Conservation (phyloP, 1,140 invertebrate species). For the Aporrectodea caliginosa region DNA sequence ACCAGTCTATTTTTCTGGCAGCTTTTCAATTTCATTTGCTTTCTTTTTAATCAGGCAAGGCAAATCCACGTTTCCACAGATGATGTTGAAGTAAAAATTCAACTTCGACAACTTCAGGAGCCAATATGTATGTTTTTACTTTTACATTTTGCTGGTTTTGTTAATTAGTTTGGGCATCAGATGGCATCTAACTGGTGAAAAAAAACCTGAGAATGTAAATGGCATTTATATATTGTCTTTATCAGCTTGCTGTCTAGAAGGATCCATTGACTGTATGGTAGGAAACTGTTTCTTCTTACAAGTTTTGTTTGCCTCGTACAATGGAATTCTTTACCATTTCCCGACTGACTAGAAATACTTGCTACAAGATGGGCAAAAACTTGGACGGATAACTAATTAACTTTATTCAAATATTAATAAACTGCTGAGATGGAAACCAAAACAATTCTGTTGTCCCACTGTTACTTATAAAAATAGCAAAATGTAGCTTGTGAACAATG, state of each 20-base stretch:
- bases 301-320: background rate
- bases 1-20: background rate
- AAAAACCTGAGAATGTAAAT: background rate
- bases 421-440: too few species aligned
- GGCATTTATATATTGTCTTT: background rate
- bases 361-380: too few species aligned
- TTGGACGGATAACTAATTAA: too few species aligned
- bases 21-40: conserved; percentile 15
- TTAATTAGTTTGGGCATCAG: background rate
- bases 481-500: too few species aligned
- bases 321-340: background rate
- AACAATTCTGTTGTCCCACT: too few species aligned
- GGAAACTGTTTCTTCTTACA: background rate
- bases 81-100: conserved; percentile 87
- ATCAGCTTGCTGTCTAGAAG: background rate
- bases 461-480: too few species aligned
- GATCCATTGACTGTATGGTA: background rate
- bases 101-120: conserved; percentile 82
- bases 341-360: too few species aligned
- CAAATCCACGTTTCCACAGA: conserved; percentile 73
- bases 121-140: conserved; percentile 70
- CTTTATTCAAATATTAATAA: too few species aligned
- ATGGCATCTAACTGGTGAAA: background rate
- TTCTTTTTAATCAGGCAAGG: conserved; percentile 61
- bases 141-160: background rate